Evolutionary conservation across 2,113 vertebrate genomes (phyloP), one percentile per base, ranked within the genome.

Genomic region (Colius striatus): DNA sequence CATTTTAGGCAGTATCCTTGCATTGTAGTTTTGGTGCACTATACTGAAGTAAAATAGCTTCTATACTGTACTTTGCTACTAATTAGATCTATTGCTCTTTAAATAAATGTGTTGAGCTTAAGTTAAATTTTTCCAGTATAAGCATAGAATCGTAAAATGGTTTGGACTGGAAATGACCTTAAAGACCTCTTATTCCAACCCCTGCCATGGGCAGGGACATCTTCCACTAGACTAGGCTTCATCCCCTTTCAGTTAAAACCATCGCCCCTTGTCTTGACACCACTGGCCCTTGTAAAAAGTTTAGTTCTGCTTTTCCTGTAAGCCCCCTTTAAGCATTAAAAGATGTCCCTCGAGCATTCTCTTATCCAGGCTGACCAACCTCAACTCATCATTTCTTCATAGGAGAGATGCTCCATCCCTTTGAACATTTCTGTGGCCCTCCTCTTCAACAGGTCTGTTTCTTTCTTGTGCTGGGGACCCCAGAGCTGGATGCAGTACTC

Each of bases 401-500:
- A 25, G 22, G 0, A 57, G 47, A 84, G 6, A 3, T 30, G n/a
- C 3, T 94, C 43, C 38, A 90, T 3, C 20, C 18, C 18, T 32
- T 10, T 6, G 34, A 65, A 32, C 9, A 55, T 36, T 2, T 16
- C 47, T 1, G 0, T 70, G 60, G 10, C 6, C 6, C 25, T 55
- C 4, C 9, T 55, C 25, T 77, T 12, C 0, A 27, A 10, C 11
- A 66, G 32, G 5, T 67, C 30, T 1, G 4, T 27, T 9, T 74
- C 45, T 0, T 22, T 45, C 30, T 5, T 20, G 1, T 9, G 1
- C 2, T 60, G 43, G 1, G 27, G 26, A 1, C 17, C 2, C 2
- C 32, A 38, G 45, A 45, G 4, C 22, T 67, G 36, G 6, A 38
- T 0, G 0, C 34, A 41, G 38, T 41, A 12, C 22, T 53, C 0